These are phyloP conservation scores for Halcyon smyrnensis DNA, from an alignment of 2,797 vertebrate species.

Conservation along the genomic window DNA sequence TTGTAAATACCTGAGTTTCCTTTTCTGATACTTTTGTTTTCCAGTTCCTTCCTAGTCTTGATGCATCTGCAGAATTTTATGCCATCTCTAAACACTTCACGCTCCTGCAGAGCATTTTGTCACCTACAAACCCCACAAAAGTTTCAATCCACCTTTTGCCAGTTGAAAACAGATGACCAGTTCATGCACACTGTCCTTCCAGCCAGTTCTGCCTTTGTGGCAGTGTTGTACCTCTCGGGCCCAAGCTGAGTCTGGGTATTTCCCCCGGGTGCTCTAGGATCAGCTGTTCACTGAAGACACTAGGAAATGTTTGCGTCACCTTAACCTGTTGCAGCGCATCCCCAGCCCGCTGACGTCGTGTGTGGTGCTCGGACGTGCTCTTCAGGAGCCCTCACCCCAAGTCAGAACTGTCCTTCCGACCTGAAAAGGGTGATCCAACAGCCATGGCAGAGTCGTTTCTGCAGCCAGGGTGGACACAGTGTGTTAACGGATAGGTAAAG, in stretches of 20 bases:
- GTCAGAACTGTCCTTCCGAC: accelerated
- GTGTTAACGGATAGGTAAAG: not conserved
- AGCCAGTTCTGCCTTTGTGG: not conserved
- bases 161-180: accelerated
- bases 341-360: not conserved
- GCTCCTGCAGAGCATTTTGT: not conserved
- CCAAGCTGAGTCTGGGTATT: accelerated
- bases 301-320: not conserved
- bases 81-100: accelerated
- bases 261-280: not conserved
- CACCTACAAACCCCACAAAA: not conserved
- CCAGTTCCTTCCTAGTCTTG: not conserved
- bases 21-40: not conserved
- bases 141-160: not conserved
- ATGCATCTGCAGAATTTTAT: not conserved
- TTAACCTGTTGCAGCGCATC: accelerated
- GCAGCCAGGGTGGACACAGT: not conserved
- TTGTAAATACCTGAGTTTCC: not conserved
- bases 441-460: not conserved
- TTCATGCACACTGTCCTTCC: accelerated
- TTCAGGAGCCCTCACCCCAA: accelerated
- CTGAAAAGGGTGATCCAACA: not conserved
- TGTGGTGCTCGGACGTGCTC: not conserved
- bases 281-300: not conserved
- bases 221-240: not conserved